phyloP scores from a whole-genome alignment of 1,140 invertebrate genomes.

The Pygmarrhopalites habei region DNA sequence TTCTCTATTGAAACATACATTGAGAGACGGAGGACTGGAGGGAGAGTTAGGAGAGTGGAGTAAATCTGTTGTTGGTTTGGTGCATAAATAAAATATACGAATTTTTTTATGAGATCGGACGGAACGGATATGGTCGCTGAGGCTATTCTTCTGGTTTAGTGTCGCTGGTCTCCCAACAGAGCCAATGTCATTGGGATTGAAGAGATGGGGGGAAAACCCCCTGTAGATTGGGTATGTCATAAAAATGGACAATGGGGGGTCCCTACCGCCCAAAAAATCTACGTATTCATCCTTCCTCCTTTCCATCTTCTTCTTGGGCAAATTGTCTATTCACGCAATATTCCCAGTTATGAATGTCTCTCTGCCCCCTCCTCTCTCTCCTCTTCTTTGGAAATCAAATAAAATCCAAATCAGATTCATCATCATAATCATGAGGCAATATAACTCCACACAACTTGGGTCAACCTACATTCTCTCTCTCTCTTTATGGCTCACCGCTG shows the following conservation, averaged over 20 bases:
- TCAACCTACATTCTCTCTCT: neutral
- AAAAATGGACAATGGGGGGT: slow-evolving; percentile 34
- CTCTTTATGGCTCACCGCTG: too few relatives aligned
- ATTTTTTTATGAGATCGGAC: slow-evolving; percentile 25
- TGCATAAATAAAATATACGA: slow-evolving; percentile 21
- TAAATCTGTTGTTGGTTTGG: neutral
- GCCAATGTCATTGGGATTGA: slow-evolving; percentile 15
- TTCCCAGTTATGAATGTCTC: slow-evolving; percentile 7
- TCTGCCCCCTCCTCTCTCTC: neutral
- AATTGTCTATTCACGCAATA: slow-evolving; percentile 18
- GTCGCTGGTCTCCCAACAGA: slow-evolving; percentile 12
- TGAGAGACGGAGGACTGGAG: too few relatives aligned
- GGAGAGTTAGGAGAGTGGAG: neutral
- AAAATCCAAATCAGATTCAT: slow-evolving; percentile 14
- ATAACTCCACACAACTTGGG: too few relatives aligned
- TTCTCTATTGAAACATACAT: too few relatives aligned
- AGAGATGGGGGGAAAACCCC: slow-evolving; percentile 26
- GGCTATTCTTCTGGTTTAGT: slow-evolving; percentile 29
- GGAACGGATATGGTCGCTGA: slow-evolving; percentile 20
- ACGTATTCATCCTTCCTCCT: slow-evolving; percentile 10
- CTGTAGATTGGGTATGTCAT: slow-evolving; percentile 27
- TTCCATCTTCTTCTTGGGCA: too few relatives aligned
- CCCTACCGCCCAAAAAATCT: slow-evolving; percentile 19
- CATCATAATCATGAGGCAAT: neutral
- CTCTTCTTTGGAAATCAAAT: slow-evolving; percentile 1